Percentiles rank a stretch among this genome's conserved stretches.
These are phyloP conservation scores for Frankliniella fusca DNA, from an alignment of 2,888 invertebrate genomes.

Conservation along the genomic window DNA sequence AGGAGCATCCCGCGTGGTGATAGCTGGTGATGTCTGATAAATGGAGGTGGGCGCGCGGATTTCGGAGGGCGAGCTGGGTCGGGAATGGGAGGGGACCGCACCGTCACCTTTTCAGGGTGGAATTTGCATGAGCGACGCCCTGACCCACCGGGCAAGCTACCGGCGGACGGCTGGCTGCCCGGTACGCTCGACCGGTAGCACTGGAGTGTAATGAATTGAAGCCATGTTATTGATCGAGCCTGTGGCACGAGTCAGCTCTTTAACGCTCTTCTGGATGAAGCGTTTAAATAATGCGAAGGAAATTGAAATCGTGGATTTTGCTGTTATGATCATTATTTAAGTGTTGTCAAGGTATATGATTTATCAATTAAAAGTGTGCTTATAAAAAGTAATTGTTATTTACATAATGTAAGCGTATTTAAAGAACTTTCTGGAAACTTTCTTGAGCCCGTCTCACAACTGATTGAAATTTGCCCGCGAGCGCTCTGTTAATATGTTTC, in stretches of 20 bases:
- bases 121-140: neutral
- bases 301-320: no score
- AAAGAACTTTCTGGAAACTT: no score
- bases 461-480: no score
- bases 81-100: neutral
- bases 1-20: neutral
- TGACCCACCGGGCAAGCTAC: neutral
- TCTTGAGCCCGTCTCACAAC: no score
- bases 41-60: neutral
- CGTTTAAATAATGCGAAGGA: neutral
- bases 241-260: neutral
- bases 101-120: neutral
- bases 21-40: slow-evolving; percentile 1
- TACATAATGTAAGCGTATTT: no score
- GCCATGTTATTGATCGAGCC: slow-evolving; percentile 8
- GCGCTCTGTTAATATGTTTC: no score
- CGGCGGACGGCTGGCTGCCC: neutral
- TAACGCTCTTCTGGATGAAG: neutral
- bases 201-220: neutral
- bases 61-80: neutral
- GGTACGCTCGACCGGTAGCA: neutral
- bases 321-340: no score
- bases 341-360: no score
- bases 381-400: no score
- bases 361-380: no score